Base-by-base conservation (phyloP, 1,140 invertebrate species). In the Drosophila sproati region DNA sequence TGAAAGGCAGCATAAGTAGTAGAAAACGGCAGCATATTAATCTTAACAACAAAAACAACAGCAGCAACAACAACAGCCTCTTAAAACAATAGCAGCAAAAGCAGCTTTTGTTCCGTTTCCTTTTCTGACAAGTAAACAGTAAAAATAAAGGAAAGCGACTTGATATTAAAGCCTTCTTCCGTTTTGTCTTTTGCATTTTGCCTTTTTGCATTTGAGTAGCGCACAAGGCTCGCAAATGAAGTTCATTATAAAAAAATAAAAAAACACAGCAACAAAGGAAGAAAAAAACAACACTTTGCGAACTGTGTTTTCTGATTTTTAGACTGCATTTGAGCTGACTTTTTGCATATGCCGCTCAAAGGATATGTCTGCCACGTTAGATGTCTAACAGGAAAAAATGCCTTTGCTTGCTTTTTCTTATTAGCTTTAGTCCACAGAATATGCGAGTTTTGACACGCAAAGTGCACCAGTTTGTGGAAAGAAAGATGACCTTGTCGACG, bases 1-100 rank as follows among this genome's bases (percentile, higher is more conserved):
- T 83, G 85, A 87, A 87, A 88, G 83, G 77, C 83, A 87, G 77
- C 85, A 83, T 87, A 89, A 87, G 83, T 89, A 87, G 80, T 80
- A 69, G 83, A 87, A 87, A 78, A 80, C 77, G 80, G 85, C 80
- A 87, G 83, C 85, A 83, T 89, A 87, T 87, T 89, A 87, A 87
- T 87, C 83, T 87, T 75, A 61, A 68, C 56, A 82, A 39, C 59
- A 87, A 79, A 76, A 87, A 72, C 77, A 81, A 59, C 82, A 86
- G 50, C 48, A 87, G 57, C 52, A 76, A 55, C 43, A 73, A 55
- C 64, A 54, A 54, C 34, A 56, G 29, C 7, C 39, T 54, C 56
- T 69, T 62, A 71, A 75, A 61, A 67, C 74, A 79, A 70, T 62
- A 64, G 62, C 75, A 4, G 35, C 37, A 72, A 52, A 62, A 59